These are phyloP conservation scores for Tinamus major DNA, from an alignment of 2,797 vertebrate genomes.

Conservation along the genomic window DNA sequence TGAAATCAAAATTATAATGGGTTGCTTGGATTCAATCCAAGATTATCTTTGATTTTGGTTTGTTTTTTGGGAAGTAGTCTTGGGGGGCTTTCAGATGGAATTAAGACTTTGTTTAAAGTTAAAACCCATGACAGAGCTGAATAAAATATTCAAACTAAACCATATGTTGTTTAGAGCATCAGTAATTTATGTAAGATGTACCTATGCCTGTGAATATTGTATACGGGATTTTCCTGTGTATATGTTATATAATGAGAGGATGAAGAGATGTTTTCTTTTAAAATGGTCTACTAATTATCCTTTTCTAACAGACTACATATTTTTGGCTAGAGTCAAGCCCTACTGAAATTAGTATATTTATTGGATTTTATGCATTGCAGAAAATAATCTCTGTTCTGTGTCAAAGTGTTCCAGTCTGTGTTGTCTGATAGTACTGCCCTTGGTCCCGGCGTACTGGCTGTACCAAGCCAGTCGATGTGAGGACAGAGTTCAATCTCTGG, in stretches of 20 bases:
- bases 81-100: constrained; percentile 48
- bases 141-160: constrained; percentile 70
- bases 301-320: not conserved
- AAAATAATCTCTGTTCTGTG: not conserved
- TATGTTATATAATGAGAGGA: not conserved
- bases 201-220: constrained; percentile 6
- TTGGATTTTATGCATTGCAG: not conserved
- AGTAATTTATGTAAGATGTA: constrained; percentile 53
- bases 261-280: not conserved
- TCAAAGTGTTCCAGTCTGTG: not conserved
- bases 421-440: not conserved
- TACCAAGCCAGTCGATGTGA: not conserved
- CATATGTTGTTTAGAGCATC: constrained; percentile 65
- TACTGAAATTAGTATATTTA: not conserved
- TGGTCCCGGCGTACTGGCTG: not conserved
- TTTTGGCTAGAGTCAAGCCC: not conserved
- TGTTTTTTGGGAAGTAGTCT: constrained; percentile 44
- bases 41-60: constrained; percentile 43
- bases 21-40: constrained; percentile 29
- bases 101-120: constrained; percentile 46
- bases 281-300: not conserved
- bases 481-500: not conserved
- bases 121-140: constrained; percentile 48
- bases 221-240: constrained; percentile 3
- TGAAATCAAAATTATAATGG: constrained; percentile 54